A percentile compares a stretch with the other conserved stretches of the same genome.
phyloP scores from a whole-genome alignment of 2,797 vertebrate species.

The Chaenodraco wilsoni region DNA sequence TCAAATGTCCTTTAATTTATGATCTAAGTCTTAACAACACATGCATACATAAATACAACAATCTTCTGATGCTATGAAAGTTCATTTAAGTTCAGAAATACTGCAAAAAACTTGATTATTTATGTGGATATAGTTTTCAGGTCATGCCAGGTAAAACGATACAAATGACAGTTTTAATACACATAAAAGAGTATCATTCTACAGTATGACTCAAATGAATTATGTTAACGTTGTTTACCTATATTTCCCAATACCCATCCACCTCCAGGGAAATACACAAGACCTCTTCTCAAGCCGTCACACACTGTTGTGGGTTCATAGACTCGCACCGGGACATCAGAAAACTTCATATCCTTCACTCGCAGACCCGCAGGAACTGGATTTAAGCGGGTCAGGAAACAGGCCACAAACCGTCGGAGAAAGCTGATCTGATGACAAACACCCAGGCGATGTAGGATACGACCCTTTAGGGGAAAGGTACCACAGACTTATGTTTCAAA shows the following conservation, averaged over 20 bases:
- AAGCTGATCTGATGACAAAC: slow-evolving; percentile 84
- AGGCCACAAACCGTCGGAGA: slow-evolving; percentile 69
- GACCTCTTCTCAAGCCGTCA: slow-evolving; percentile 75
- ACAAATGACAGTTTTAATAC: not conserved
- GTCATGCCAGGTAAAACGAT: not conserved
- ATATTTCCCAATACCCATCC: slow-evolving; percentile 85
- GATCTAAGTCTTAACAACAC: not conserved
- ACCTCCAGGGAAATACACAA: slow-evolving; percentile 89
- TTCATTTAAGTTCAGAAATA: not conserved
- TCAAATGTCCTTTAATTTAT: not conserved
- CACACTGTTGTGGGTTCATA: slow-evolving; percentile 82
- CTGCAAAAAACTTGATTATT: not conserved
- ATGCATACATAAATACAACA: not conserved
- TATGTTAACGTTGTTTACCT: slow-evolving; percentile 44
- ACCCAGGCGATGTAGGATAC: slow-evolving; percentile 84
- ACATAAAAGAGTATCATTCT: not conserved
- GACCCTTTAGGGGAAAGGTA: slow-evolving; percentile 78
- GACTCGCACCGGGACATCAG: slow-evolving; percentile 84
- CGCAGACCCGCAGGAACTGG: slow-evolving; percentile 72
- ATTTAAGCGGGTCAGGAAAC: slow-evolving; percentile 37
- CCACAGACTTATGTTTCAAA: slow-evolving; percentile 9
- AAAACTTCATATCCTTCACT: slow-evolving; percentile 83
- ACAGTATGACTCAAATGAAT: not conserved
- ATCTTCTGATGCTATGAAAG: not conserved
- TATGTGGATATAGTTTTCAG: not conserved